Percentiles rank a stretch among this genome's conserved stretches.
phyloP scores from a whole-genome alignment of 2,797 vertebrate species.

The Melanotaenia nigrans region DNA sequence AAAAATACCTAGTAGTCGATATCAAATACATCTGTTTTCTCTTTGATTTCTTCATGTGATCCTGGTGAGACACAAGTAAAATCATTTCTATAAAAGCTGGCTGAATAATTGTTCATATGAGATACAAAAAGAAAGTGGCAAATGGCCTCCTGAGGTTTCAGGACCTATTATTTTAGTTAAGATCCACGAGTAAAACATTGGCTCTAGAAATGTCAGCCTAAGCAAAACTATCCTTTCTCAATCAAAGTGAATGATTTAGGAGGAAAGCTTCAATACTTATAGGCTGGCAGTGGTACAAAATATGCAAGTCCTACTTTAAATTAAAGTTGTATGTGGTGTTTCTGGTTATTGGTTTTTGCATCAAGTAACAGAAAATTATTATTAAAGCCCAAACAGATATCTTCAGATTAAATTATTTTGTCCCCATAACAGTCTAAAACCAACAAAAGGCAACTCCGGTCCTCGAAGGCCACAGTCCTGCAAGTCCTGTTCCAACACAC shows the following conservation, averaged over 20 bases:
- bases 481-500: too few relatives aligned
- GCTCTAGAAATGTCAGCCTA: slow-evolving; percentile 8
- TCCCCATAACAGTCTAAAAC: neutral
- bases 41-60: slow-evolving; percentile 27
- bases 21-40: slow-evolving; percentile 56
- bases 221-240: neutral
- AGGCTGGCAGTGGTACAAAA: too few relatives aligned
- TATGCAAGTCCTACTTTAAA: too few relatives aligned
- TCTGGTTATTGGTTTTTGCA: neutral
- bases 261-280: neutral
- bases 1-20: slow-evolving; percentile 13
- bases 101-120: slow-evolving; percentile 33
- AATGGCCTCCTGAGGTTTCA: slow-evolving; percentile 4
- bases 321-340: too few relatives aligned
- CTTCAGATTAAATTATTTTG: neutral
- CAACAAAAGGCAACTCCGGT: neutral
- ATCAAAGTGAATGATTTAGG: slow-evolving; percentile 1
- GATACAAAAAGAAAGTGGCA: slow-evolving; percentile 7
- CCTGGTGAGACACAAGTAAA: slow-evolving; percentile 6
- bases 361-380: neutral
- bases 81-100: neutral
- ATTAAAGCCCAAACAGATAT: neutral
- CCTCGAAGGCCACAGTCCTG: too few relatives aligned
- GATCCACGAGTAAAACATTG: slow-evolving; percentile 9
- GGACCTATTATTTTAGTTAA: slow-evolving; percentile 20